phyloP scores from a whole-genome alignment of 2,113 vertebrate genomes.

The Antidorcas marsupialis region DNA sequence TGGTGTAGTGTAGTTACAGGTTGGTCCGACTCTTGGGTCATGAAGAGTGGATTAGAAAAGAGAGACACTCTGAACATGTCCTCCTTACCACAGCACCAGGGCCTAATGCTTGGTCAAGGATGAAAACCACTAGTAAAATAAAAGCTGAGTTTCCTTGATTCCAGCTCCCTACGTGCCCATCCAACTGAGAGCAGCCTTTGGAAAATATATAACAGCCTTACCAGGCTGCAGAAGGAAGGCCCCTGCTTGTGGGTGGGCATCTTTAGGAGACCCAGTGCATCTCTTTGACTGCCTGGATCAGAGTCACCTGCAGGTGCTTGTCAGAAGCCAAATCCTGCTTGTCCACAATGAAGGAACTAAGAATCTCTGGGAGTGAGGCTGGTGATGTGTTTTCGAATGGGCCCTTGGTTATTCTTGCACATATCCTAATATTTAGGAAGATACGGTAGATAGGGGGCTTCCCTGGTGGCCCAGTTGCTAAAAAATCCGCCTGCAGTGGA shows the following conservation, averaged over 20 bases:
- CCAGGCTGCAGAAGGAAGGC: neutral
- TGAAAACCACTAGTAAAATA: neutral
- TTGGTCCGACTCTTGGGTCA: neutral
- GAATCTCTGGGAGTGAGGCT: neutral
- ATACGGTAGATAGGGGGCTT: neutral
- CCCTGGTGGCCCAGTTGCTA: neutral
- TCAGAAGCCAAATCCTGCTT: neutral
- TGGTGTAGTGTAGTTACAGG: accelerated
- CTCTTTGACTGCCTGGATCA: neutral
- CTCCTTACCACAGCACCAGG: neutral
- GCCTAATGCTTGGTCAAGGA: neutral
- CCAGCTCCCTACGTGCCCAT: neutral
- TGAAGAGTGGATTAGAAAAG: neutral
- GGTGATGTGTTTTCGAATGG: neutral
- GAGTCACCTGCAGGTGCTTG: neutral
- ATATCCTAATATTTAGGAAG: neutral
- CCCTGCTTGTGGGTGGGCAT: neutral
- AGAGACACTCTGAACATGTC: neutral
- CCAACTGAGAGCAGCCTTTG: neutral
- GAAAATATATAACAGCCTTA: neutral
- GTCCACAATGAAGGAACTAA: neutral
- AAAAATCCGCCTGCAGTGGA: neutral
- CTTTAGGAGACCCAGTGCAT: neutral
- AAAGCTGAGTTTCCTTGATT: neutral
- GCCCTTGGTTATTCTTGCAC: neutral